Evolutionary conservation across 1,140 invertebrate species (phyloP), one percentile per base, ranked within the genome.

Genomic region (Penaeus japonicus): DNA sequence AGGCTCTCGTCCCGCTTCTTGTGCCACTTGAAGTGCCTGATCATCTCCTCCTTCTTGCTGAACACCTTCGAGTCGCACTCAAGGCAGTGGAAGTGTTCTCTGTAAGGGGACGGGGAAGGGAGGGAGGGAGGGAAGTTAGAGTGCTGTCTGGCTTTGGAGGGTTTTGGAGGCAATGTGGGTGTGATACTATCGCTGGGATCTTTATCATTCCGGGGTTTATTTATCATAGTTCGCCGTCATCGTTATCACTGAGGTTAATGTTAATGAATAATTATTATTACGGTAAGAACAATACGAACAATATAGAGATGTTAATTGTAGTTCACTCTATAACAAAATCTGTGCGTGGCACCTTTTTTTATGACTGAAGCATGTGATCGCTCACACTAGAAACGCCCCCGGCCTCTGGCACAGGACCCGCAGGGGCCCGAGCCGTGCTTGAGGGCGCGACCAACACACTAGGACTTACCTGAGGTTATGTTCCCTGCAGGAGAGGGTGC

Each of bases 21-120:
- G 93, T 99, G 98, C 98, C 98, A 99, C 93, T 99, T 98, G 92
- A 98, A 98, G 93, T 99, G 98, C 70, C 98, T 95, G 80, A 99
- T 98, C 96, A 99, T 99, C 92, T 99, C 98, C 93, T 99, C 98
- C 92, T 99, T 99, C 92, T 99, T 99, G 90, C 98, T 96, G 92
- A 99, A 98, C 0, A 99, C 97, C 89, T 96, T 94, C 12, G 94
- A 94, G 91, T 94, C 95, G 93, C 98, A 99, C 92, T 98, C 97
- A 91, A 98, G 94, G 93, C 98, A 99, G 92, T 99, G 98, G 93
- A 98, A 99, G 92, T 99, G 98, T 92, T 99, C 98, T 90, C 97
- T 94, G 92, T 90, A 93, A 91, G 79, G 39, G 47, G 55, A 27
- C 54, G 57, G 20, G 35, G 27, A 84, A 53, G 47, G 55, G 39